Evolutionary conservation across 2,888 invertebrate genomes (phyloP), one percentile per base, ranked within the genome.

Genomic region (Conomelus anceps): DNA sequence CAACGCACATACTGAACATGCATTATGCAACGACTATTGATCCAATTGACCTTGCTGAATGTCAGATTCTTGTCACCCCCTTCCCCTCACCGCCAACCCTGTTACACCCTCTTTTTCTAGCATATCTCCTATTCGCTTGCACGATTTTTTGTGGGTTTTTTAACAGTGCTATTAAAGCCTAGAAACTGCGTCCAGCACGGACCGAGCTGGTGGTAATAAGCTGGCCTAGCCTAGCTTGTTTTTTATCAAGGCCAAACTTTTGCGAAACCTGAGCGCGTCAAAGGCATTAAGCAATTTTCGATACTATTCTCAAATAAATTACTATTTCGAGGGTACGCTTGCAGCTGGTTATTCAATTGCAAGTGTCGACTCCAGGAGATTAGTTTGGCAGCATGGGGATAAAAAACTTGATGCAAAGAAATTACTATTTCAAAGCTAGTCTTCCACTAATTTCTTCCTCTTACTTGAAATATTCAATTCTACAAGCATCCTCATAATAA

Each of bases 11-110:
- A 63, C 63, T n/a, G 63, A 24, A 86, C 24, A 86, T 86, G 86
- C 86, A 86, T 86, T 86, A 86, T 86, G 24, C 86, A 86, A 86
- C 86, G 86, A 26, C 26, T 86, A 86, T 86, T 86, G 86, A 86
- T 86, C 86, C 86, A 86, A 86, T 86, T 86, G 86, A 86, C 86
- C 86, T 86, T 86, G 86, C 86, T 29, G 26, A 86, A 86, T 86
- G 86, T 86, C 86, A 86, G 86, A 86, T 22, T 86, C 4, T 86
- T 23, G 34, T 34, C 34, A 34, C 9, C 34, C 34, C 34, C 34
- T 13, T 17, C 4, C 4, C 34, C 4, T 13, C 34, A 34, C 34
- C 34, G n/a, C 34, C 17, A 13, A 3, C 34, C 34, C 34, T 17
- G 1, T 3, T 1, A 9, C 9, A 20, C 63, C 63, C 63, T 63